These are phyloP conservation scores for Drosophila pandora DNA, from an alignment of 1,140 invertebrate species.

Conservation along the genomic window DNA sequence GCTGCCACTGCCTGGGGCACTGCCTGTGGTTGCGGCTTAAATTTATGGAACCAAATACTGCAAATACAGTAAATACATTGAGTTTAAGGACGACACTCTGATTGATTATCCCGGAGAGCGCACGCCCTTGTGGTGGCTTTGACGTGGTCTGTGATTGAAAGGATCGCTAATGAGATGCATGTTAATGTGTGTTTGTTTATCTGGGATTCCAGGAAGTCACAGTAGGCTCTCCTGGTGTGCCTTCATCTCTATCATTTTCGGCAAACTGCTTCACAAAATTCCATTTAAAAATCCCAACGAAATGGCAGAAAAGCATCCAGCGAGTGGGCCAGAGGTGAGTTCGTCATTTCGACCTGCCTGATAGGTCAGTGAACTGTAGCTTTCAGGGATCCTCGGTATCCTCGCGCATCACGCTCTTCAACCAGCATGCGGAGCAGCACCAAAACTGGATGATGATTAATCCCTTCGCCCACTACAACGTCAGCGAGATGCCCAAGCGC, in stretches of 20 bases:
- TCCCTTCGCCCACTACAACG: slow-evolving; percentile 59
- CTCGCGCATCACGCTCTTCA: slow-evolving; percentile 58
- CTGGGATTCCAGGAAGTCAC: neutral
- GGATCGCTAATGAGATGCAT: slow-evolving; percentile 31
- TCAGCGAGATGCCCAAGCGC: slow-evolving; percentile 55
- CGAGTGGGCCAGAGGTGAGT: neutral
- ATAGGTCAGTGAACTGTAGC: neutral
- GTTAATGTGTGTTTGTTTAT: neutral
- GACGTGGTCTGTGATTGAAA: slow-evolving; percentile 6
- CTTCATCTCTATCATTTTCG: neutral
- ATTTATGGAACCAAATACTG: neutral
- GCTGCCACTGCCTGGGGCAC: slow-evolving; percentile 25
- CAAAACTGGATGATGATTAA: slow-evolving; percentile 62
- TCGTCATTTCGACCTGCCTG: neutral
- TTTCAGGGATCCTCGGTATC: slow-evolving; percentile 48
- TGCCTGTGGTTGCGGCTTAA: neutral
- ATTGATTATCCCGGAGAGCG: slow-evolving; percentile 38
- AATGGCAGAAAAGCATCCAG: slow-evolving; percentile 20
- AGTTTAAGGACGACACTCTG: slow-evolving; percentile 20
- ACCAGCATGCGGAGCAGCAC: slow-evolving; percentile 56
- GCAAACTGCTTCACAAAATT: neutral
- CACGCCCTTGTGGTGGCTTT: slow-evolving; percentile 17
- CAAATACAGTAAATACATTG: neutral
- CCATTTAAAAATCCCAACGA: neutral
- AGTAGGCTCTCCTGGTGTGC: neutral